phyloP scores from a whole-genome alignment of 2,113 vertebrate species.

The Trogon surrucura region DNA sequence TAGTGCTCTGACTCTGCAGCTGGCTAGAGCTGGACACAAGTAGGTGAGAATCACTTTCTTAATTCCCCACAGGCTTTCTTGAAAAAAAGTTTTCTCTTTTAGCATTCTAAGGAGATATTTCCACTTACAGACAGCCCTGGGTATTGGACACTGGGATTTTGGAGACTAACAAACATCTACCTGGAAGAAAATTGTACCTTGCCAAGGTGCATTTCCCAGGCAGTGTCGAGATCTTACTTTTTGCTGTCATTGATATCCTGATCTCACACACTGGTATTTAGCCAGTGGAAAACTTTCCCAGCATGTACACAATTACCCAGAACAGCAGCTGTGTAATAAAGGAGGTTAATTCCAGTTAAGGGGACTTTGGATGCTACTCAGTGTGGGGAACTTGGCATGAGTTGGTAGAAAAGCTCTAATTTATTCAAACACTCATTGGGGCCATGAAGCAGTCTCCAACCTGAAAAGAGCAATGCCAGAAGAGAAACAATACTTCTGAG shows the following conservation, averaged over 20 bases:
- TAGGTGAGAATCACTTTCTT: background rate
- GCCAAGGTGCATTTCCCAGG: background rate
- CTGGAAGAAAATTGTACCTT: background rate
- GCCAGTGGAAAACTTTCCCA: background rate
- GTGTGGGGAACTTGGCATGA: background rate
- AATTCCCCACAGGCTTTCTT: background rate
- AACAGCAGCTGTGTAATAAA: background rate
- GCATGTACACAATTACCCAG: background rate
- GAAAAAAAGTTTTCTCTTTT: background rate
- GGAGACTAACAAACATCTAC: background rate
- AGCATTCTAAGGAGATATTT: background rate
- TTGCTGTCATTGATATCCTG: background rate
- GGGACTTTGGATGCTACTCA: background rate
- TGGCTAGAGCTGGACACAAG: background rate
- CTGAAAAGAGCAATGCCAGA: background rate
- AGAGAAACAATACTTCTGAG: background rate
- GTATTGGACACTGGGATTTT: background rate
- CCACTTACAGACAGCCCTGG: background rate
- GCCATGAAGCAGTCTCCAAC: background rate
- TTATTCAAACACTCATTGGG: background rate
- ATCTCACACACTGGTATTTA: background rate
- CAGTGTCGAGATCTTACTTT: background rate
- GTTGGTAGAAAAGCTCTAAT: background rate
- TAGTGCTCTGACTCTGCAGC: background rate
- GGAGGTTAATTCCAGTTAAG: background rate